Percentiles rank a stretch among this genome's conserved stretches.
Evolutionary conservation across 2,113 vertebrate species (phyloP).

Genomic region (human (Homo sapiens)): DNA sequence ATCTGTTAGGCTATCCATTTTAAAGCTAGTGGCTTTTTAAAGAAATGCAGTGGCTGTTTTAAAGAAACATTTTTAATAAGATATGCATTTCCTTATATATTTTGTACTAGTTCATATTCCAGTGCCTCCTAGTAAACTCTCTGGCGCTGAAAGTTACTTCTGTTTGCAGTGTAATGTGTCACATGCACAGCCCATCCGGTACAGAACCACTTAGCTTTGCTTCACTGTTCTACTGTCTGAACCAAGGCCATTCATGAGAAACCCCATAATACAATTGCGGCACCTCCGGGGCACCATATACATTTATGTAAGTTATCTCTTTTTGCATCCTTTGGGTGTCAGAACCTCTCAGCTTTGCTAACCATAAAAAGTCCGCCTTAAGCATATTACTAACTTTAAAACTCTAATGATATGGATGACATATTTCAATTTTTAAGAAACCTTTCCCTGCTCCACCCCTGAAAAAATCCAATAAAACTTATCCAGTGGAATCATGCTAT

Average conservation of each 20-base stretch:
- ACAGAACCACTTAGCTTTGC: slow-evolving; percentile 75
- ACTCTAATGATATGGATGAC: slow-evolving; percentile 71
- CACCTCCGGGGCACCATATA: slow-evolving; percentile 81
- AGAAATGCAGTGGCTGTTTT: background rate
- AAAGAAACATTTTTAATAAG: slow-evolving; percentile 59
- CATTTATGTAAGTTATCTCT: slow-evolving; percentile 83
- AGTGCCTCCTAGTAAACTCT: background rate
- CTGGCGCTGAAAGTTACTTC: slow-evolving; percentile 10
- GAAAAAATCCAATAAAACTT: slow-evolving; percentile 48
- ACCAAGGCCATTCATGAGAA: slow-evolving; percentile 74
- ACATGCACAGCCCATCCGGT: slow-evolving; percentile 60
- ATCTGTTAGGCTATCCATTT: background rate
- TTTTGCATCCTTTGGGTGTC: slow-evolving; percentile 81
- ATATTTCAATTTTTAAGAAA: slow-evolving; percentile 77
- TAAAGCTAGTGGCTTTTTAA: background rate
- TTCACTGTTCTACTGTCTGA: slow-evolving; percentile 70
- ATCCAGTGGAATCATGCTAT: slow-evolving; percentile 40
- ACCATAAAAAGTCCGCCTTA: slow-evolving; percentile 79
- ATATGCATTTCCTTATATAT: slow-evolving; percentile 65
- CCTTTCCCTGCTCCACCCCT: slow-evolving; percentile 46
- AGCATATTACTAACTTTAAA: slow-evolving; percentile 75
- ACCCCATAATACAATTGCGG: slow-evolving; percentile 72
- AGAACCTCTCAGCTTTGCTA: slow-evolving; percentile 80
- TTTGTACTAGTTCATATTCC: slow-evolving; percentile 57
- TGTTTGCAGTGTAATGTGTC: slow-evolving; percentile 34